Conservation (phyloP, 2,113 vertebrate genomes). For the Datnioides undecimradiatus region DNA sequence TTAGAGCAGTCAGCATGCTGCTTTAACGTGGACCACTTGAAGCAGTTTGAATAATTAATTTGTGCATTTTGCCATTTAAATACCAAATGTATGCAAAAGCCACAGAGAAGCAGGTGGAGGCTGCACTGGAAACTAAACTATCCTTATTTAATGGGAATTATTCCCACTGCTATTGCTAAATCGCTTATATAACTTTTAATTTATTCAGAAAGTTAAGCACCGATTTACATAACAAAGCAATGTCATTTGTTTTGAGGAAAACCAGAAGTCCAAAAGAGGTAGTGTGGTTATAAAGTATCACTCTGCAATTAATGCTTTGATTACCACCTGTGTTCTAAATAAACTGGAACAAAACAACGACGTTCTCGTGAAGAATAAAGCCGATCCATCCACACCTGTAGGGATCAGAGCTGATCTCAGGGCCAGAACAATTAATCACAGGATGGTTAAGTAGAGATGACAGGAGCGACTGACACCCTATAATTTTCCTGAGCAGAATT, state of each 20-base stretch:
- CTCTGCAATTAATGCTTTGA: conserved; percentile 28
- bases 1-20: conserved; percentile 16
- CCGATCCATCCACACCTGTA: conserved; percentile 55
- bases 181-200: conserved; percentile 5
- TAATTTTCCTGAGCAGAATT: conserved; percentile 80
- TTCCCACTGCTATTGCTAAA: background rate
- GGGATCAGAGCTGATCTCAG: conserved; percentile 68
- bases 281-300: conserved; percentile 19
- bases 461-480: conserved; percentile 80
- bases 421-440: conserved; percentile 78
- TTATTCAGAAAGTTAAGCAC: conserved; percentile 11
- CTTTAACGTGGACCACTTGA: conserved; percentile 34
- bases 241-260: background rate
- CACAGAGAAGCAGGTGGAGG: conserved; percentile 17
- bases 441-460: conserved; percentile 69
- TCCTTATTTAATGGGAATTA: conserved; percentile 1
- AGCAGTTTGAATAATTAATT: conserved; percentile 53
- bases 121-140: background rate
- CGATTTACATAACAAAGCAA: conserved; percentile 27
- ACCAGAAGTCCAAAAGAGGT: background rate
- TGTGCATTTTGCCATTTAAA: background rate
- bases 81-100: conserved; percentile 4
- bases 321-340: conserved; percentile 29
- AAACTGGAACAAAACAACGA: conserved; percentile 1
- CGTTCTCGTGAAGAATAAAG: conserved; percentile 3